Base-by-base conservation (phyloP, 2,888 invertebrate genomes). In the Urechis unicinctus region DNA sequence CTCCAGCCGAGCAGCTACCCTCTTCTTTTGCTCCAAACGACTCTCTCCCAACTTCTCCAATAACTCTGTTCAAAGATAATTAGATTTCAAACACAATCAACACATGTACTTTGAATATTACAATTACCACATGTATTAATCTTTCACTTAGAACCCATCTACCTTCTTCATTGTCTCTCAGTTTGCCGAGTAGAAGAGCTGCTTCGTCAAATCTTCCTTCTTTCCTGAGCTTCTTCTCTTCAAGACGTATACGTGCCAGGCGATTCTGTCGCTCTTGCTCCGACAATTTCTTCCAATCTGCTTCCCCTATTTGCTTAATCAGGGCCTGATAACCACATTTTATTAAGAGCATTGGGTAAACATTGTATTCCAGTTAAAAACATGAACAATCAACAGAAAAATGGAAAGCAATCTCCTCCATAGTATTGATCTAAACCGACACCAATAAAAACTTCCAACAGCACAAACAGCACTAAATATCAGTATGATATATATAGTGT, bases 1-100 rank as follows among this genome's bases (percentile, higher is more conserved):
- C 26, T 57, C 56, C 25, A 64, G 51, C 46, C 64, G 57, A 21
- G 62, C 66, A 50, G 64, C 58, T 9, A 64, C 45, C 26, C 60
- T 53, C 28, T 59, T 46, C 43, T 61, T 55, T 46, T 69, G 66
- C 26, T 64, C 61, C 51, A 55, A 36, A 55, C 45, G 29, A n/a
- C 50, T 53, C n/a, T 54, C 60, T 44, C 61, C 63, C 44, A 62
- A 49, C 42, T 51, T 53, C 29, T 50, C 43, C 21, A 44, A 36
- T 26, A 59, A 22, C 2, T 31, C 61, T 61, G 50, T 9, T 36
- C 6, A 17, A 48, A 17, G 22, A 17, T 17, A 9, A 36, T 36
- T 36, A 36, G n/a, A n/a, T 45, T 45, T 45, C 21, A 45, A 13
- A 13, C 9, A 36, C 41, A 36, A 13, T n/a, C n/a, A n/a, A 36